Percentiles rank a stretch among this genome's conserved stretches.
These are phyloP conservation scores for Lepidostoma basale DNA, from an alignment of 1,140 invertebrate genomes.

Conservation along the genomic window DNA sequence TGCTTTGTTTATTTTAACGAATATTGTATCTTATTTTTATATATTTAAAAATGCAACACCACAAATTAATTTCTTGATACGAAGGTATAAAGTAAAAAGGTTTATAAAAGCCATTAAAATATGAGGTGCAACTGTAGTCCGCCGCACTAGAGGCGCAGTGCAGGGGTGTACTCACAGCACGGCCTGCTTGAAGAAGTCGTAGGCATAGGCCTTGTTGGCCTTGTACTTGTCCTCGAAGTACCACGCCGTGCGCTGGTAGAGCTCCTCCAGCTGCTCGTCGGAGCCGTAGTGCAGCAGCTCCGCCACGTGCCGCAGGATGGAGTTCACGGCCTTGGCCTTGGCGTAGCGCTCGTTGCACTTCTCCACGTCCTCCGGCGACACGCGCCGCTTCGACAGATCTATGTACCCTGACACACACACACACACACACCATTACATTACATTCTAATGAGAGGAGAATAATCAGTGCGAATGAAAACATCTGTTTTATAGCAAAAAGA, in stretches of 20 bases:
- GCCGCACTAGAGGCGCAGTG: too few relatives aligned
- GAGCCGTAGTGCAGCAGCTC: constrained; percentile 90
- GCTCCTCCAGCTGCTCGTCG: constrained; percentile 91
- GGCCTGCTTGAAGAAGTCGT: constrained; percentile 98
- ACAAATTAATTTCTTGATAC: too few relatives aligned
- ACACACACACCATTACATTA: too few relatives aligned
- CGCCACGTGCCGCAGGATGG: constrained; percentile 95
- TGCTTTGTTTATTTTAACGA: too few relatives aligned
- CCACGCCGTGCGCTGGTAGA: constrained; percentile 99
- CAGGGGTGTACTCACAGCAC: constrained; percentile 77
- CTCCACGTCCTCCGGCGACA: constrained; percentile 96
- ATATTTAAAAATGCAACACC: too few relatives aligned
- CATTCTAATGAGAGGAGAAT: too few relatives aligned
- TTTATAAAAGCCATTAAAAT: too few relatives aligned
- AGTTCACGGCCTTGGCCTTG: constrained; percentile 98
- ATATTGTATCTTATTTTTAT: too few relatives aligned
- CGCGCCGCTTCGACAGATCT: constrained; percentile 98
- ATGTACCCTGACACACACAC: constrained; percentile 94
- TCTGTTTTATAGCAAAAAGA: too few relatives aligned
- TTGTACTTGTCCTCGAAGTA: constrained; percentile 98
- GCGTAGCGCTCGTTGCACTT: constrained; percentile 98
- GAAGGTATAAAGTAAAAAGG: too few relatives aligned
- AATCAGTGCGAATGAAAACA: too few relatives aligned
- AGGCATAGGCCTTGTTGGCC: constrained; percentile 92
- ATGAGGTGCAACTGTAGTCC: too few relatives aligned